Percentiles rank a stretch among this genome's conserved stretches.
Evolutionary conservation across 2,113 vertebrate species (phyloP).

Genomic region (Gorilla gorilla): DNA sequence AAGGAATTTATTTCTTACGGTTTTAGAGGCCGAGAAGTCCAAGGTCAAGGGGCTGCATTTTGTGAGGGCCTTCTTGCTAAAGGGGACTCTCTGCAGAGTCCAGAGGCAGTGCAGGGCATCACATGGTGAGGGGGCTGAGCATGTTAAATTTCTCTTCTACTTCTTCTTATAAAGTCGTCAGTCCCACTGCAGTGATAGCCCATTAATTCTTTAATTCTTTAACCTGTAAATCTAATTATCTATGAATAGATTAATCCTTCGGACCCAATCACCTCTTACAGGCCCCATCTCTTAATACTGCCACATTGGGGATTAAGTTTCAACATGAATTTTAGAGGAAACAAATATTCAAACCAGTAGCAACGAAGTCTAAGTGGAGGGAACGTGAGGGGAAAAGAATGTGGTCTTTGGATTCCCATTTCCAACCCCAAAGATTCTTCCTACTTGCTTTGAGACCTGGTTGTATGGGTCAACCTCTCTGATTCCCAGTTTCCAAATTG

Average conservation of each 20-base stretch:
- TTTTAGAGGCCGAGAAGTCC: too few species aligned
- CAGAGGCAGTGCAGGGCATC: neutral
- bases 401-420: neutral
- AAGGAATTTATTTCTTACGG: neutral
- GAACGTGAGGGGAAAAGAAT: fast-evolving
- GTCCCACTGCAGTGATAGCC: neutral
- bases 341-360: neutral
- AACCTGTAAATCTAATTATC: neutral
- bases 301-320: neutral
- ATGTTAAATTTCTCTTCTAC: neutral
- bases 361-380: neutral
- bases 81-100: neutral
- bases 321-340: neutral
- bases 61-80: neutral
- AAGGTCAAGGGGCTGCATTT: neutral
- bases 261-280: neutral
- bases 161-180: neutral
- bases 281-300: neutral
- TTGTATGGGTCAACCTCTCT: neutral
- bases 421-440: neutral
- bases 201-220: neutral
- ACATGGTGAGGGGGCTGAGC: neutral
- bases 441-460: neutral
- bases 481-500: neutral
- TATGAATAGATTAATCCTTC: neutral